Evolutionary conservation across 2,113 vertebrate species (phyloP).

Genomic region (Callipepla californica): DNA sequence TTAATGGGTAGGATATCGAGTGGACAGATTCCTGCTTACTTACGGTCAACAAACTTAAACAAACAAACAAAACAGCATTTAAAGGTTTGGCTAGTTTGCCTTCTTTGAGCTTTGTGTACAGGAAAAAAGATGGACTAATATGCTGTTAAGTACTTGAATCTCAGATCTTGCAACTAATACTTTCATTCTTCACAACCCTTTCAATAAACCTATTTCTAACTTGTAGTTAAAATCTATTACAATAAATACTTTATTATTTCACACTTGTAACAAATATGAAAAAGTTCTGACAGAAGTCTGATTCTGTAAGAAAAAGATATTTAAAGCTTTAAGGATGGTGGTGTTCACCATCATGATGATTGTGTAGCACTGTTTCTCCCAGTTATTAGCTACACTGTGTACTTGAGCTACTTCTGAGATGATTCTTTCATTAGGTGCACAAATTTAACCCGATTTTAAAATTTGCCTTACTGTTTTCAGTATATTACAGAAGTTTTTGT

Average conservation of each 20-base stretch:
- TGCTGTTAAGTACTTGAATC: background rate
- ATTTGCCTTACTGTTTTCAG: background rate
- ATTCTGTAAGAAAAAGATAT: background rate
- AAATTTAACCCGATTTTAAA: background rate
- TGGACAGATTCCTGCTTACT: background rate
- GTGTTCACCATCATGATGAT: background rate
- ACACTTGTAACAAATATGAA: background rate
- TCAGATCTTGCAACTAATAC: background rate
- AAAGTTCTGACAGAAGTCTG: background rate
- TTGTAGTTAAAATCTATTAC: background rate
- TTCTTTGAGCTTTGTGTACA: background rate
- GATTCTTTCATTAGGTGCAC: background rate
- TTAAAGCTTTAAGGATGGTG: background rate
- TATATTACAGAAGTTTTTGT: constrained; percentile 30
- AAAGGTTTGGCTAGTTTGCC: background rate
- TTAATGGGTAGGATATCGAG: background rate
- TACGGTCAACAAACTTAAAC: background rate
- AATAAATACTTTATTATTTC: background rate
- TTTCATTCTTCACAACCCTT: background rate
- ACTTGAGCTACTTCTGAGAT: background rate
- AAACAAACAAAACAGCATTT: background rate
- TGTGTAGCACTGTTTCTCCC: background rate
- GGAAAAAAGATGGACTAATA: background rate
- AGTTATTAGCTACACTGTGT: background rate
- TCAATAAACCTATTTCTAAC: background rate